Base-by-base conservation (phyloP, 1,140 invertebrate genomes). In the Mamestra configurata region DNA sequence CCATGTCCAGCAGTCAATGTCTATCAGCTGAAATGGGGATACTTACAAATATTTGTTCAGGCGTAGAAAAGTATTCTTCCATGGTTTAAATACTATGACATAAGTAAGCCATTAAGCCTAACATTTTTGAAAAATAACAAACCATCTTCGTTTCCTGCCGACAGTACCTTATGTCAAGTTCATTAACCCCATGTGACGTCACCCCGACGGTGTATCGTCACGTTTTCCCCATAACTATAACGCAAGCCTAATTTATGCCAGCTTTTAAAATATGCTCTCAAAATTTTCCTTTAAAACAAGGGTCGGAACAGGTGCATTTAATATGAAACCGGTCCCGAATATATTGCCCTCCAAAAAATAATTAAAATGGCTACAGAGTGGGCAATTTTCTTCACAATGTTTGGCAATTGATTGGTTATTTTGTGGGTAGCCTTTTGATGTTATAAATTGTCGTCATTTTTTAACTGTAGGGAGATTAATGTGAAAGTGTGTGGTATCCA, bases 151-250 rank as follows among this genome's bases (percentile, higher is more conserved):
- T 77, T 55, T 43, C 64, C 31, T 78, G 43, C 79, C 22, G 59
- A 73, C 53, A 20, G 20, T 78, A 73, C 72, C 8, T 57, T 20
- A 64, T 80, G 79, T 80, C 79, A 76, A 79, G 76, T 73, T 79
- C 76, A 75, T 82, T 71, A 79, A 82, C 79, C 73, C 51, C 40
- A 46, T 40, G 79, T 77, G 71, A 75, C 79, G 71, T 75, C 71
- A 80, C 43, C 10, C 37, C 35, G 61, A 3, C 75, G 75, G 46
- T 37, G 75, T 68, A 68, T 40, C 75, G 73, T 77, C 73, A 77
- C 55, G 71, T 40, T 6, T 27, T 15, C 27, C n/a, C 49, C 70
- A 72, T 72, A 51, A 72, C 24, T 72, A 72, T 72, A 72, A 71
- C 40, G 40, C 11, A 22, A 11, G 40, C 66, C 40, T 72, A 53